Evolutionary conservation across 2,113 vertebrate species (phyloP), one percentile per base, ranked within the genome.

Genomic region (Dascyllus trimaculatus): DNA sequence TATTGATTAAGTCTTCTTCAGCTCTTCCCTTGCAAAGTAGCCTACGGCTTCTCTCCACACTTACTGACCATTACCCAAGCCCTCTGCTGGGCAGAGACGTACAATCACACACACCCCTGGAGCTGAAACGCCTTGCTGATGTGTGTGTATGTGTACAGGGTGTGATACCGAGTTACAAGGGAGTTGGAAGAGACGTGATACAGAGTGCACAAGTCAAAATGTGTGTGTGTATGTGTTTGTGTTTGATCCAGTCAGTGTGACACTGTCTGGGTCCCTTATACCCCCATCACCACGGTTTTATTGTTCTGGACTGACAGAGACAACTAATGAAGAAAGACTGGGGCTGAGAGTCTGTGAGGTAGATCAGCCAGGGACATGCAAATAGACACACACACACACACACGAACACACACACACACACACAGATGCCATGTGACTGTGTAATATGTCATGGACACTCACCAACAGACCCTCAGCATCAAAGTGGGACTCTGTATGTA

Each of bases 1-100:
- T 87, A 91, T 90, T 70, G 90, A 91, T 88, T 78, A 52, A 62
- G 29, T 74, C 75, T 54, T 72, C 74, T 60, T 65, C 82, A 80
- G 78, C 53, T 59, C 72, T 78, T 87, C 80, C 88, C 82, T 49
- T 49, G 48, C 56, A 65, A 56, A 81, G 64, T 80, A 67, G 87
- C 90, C 86, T 5, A 38, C 43, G 88, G 88, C 81, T 80, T 71
- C 48, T 74, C 69, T 81, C 80, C 75, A 77, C 75, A 80, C 75
- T 65, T 15, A 43, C 2, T 43, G 60, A 78, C 83, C 78, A 81
- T 77, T 73, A 77, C 53, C 73, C 68, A 35, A 72, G 57, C 63
- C 51, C 62, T 72, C 46, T 25, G 29, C 72, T 69, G 78, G 49
- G 68, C 63, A 52, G 61, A 62, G 56, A 54, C 7, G 29, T 54